Conservation (phyloP, 1,140 invertebrate species). For the Leptopilina clavipes region DNA sequence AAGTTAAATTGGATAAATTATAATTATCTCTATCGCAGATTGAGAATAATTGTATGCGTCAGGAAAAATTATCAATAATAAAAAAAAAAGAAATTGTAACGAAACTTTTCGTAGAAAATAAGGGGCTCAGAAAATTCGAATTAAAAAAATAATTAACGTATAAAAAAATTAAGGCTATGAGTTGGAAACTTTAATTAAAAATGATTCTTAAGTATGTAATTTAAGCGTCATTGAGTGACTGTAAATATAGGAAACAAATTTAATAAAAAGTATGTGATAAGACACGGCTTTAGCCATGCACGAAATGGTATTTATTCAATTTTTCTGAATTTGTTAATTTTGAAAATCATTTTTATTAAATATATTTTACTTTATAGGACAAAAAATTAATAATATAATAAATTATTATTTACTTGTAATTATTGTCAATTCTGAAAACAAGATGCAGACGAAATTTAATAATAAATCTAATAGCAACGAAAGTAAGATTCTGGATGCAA, state of each 20-base stretch:
- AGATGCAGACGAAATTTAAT: too few relatives aligned
- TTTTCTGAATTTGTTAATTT: constrained; percentile 59
- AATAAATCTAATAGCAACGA: too few relatives aligned
- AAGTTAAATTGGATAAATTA: neutral
- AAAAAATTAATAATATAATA: too few relatives aligned
- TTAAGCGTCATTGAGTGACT: constrained; percentile 48
- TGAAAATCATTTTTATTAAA: constrained; percentile 48
- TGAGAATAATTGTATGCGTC: neutral
- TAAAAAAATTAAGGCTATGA: neutral
- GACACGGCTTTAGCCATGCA: constrained; percentile 69
- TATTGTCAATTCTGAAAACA: too few relatives aligned
- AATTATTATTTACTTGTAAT: too few relatives aligned
- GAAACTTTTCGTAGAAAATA: neutral
- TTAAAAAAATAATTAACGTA: neutral
- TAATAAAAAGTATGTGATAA: constrained; percentile 67
- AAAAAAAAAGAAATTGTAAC: neutral
- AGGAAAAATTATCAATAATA: neutral
- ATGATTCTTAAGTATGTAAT: neutral
- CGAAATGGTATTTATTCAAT: constrained; percentile 66
- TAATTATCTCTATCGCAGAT: neutral
- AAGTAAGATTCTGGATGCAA: too few relatives aligned
- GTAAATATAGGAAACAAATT: constrained; percentile 58
- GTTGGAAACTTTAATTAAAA: constrained; percentile 6
- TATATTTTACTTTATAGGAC: too few relatives aligned
- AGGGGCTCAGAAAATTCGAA: constrained; percentile 20